Conservation (phyloP, 2,888 invertebrate species). For the Ferrisia virgata region DNA sequence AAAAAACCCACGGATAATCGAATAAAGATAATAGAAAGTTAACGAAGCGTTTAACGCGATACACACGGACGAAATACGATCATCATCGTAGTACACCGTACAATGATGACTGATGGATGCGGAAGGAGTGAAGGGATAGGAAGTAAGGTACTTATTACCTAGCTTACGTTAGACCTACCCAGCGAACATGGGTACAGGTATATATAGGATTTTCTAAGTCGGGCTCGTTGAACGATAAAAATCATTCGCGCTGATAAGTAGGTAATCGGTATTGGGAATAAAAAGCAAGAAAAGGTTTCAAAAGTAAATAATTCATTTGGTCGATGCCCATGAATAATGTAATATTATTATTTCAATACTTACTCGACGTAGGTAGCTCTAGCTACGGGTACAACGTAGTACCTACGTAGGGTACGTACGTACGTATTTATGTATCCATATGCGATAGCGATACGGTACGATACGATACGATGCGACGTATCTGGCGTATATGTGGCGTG, state of each 20-base stretch:
- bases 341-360: conserved; percentile 38
- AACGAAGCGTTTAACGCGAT: conserved; percentile 33
- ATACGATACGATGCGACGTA: neutral
- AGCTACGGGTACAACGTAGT: too few relatives aligned
- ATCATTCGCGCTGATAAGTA: neutral
- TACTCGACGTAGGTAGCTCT: too few relatives aligned
- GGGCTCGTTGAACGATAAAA: conserved; percentile 13
- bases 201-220: neutral
- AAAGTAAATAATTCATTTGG: conserved; percentile 37
- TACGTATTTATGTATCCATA: too few relatives aligned
- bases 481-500: neutral
- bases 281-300: neutral
- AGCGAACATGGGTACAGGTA: too few relatives aligned
- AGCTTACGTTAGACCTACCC: too few relatives aligned
- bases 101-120: neutral
- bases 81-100: neutral
- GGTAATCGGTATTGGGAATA: neutral
- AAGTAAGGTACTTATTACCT: neutral
- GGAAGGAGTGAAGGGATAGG: neutral
- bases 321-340: conserved; percentile 31
- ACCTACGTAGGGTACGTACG: too few relatives aligned
- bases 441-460: neutral
- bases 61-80: neutral
- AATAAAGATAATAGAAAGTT: conserved; percentile 35
- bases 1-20: neutral